Base-by-base conservation (phyloP, 1,140 invertebrate genomes). In the Hestina assimilis region DNA sequence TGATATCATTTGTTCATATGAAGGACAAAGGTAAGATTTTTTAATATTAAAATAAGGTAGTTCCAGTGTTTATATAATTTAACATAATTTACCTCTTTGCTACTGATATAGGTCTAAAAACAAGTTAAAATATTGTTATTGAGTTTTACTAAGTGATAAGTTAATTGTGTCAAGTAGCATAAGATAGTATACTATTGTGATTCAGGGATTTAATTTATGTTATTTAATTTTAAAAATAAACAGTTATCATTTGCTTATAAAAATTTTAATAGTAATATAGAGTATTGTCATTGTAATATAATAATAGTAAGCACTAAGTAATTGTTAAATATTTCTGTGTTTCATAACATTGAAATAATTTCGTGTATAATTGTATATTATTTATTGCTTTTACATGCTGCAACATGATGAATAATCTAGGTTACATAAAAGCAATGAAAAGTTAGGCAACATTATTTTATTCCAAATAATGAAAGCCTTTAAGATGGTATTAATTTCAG, bases 151-250 rank as follows among this genome's bases (percentile, higher is more conserved):
- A n/a, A 26, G 29, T 38, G 51, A 53, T 53, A 43, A 53, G 41
- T 43, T 43, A 53, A 53, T 40, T 53, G 51, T 53, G 51, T 53
- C 40, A 53, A 53, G 51, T 53, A 53, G 24, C 33, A 21, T 53
- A 43, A 42, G 40, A 43, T 53, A 53, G 26, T 9, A 31, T 19
- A 19, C 21, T 53, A 53, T 31, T 24, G 12, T 31, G 28, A 53
- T 28, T 19, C 20, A 43, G 26, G 19, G 20, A 45, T 43, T 53
- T 53, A 43, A 21, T 43, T 29, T 43, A 14, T 17, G 33, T 14
- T 38, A 17, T 11, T 38, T 14, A 28, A 28, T 45, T 45, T 28
- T 17, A 17, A 24, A 45, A 21, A 28, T 14, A 17, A 23, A 45
- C n/a, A n/a, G n/a, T n/a, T n/a, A n/a, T n/a, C n/a, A n/a, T 28